Base-by-base conservation (phyloP, 1,140 invertebrate genomes). In the Ridgeia piscesae region DNA sequence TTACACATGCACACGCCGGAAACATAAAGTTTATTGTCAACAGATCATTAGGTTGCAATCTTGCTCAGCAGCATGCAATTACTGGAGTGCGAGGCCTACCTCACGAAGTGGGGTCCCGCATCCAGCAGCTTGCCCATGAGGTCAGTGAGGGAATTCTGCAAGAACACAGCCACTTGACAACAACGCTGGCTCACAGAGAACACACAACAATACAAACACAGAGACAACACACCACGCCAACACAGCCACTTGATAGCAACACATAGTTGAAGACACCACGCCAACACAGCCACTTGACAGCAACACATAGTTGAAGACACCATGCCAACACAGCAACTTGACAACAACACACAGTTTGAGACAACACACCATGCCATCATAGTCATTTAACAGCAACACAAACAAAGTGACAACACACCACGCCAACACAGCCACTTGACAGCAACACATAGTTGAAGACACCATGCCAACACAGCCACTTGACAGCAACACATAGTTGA, bases 71-170 rank as follows among this genome's bases (percentile, higher is more conserved):
- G 89, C 89, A 33, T 90, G 17, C 4, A 42, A n/a, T 90, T 33
- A 90, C 33, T 8, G 34, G 17, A 77, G 27, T 4, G 0, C 17
- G 11, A 33, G 17, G 35, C 33, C 27, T 93, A 93, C 93, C 93
- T 92, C 1, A 95, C 93, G 89, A 95, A 95, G 58, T 95, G 95
- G 48, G 95, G 94, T 17, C 93, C 91, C 0, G 93, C 92, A 0
- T 91, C 92, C 34, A 94, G 92, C 90, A 95, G 92, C 91, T 95
- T 97, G 95, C 97, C 97, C 31, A 98, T 96, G 21, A 98, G 95
- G 94, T 98, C 97, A 97, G 97, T 97, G 48, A 98, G 94, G 0
- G 97, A 98, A 94, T 97, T 98, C 35, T 97, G 96, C 95, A 98
- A 98, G 94, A 98, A 92, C 88, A 90, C 17, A 90, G 58, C 2